Conservation (phyloP, 30 jellyfish, hydroid and myxozoan species). For the Catostylus mosaicus region DNA sequence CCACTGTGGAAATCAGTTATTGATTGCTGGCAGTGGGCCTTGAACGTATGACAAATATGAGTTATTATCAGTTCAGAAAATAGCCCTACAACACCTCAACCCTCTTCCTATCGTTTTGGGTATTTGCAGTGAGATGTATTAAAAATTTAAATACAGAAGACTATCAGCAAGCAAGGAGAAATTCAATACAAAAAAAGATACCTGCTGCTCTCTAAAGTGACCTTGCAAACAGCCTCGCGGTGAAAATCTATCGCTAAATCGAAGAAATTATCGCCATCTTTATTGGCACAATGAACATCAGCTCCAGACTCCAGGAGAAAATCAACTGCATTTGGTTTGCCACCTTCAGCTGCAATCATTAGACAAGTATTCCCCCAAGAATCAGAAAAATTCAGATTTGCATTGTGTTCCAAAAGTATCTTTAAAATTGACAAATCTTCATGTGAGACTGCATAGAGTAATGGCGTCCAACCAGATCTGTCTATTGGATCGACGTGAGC, state of each 20-base stretch:
- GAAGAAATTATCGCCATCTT: conserved; percentile 23
- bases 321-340: conserved; percentile 4
- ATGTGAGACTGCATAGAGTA: conserved; percentile 4
- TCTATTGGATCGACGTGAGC: conserved; percentile 8
- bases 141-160: too few species aligned
- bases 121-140: too few species aligned
- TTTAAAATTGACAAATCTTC: not conserved
- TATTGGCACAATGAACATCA: not conserved
- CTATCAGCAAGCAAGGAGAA: too few species aligned
- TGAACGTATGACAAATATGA: too few species aligned
- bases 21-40: too few species aligned
- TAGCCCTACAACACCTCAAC: too few species aligned
- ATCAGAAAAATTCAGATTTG: conserved; percentile 2
- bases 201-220: conserved; percentile 20
- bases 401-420: conserved; percentile 3
- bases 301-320: conserved; percentile 21
- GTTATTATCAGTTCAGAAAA: too few species aligned
- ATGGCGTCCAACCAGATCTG: conserved; percentile 6
- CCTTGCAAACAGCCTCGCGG: conserved; percentile 9
- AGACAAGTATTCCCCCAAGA: conserved; percentile 6
- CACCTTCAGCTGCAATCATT: conserved; percentile 22
- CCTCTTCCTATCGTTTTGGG: too few species aligned
- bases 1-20: too few species aligned
- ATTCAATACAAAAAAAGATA: too few species aligned
- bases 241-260: conserved; percentile 16